Conservation (phyloP, 2,888 invertebrate genomes). For the Sphecodes monilicornis region DNA sequence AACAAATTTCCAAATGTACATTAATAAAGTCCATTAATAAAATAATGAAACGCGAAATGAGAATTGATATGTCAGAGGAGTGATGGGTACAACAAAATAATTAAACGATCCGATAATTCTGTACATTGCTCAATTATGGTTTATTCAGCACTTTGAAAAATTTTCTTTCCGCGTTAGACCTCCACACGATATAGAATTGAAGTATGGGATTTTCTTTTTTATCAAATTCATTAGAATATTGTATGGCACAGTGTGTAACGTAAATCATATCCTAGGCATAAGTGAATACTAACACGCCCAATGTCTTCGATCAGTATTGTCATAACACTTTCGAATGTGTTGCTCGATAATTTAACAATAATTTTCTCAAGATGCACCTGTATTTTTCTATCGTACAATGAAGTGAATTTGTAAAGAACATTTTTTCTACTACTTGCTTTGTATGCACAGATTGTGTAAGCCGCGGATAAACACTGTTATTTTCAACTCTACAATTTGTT, state of each 20-base stretch:
- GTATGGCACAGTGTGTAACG: constrained; percentile 25
- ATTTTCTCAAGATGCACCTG: background rate
- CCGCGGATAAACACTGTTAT: background rate
- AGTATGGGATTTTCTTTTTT: constrained; percentile 8
- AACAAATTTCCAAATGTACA: constrained; percentile 49
- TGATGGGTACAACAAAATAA: background rate
- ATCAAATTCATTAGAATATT: constrained; percentile 5
- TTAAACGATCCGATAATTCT: background rate
- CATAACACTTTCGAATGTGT: constrained; percentile 21
- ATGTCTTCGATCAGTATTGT: constrained; percentile 34
- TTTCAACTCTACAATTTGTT: constrained; percentile 11
- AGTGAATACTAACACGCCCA: constrained; percentile 4
- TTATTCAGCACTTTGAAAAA: constrained; percentile 16
- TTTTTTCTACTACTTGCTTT: background rate
- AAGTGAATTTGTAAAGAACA: constrained; percentile 11
- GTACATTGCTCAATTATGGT: constrained; percentile 27
- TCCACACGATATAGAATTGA: constrained; percentile 24
- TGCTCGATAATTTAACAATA: constrained; percentile 20
- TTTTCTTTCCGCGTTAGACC: constrained; percentile 5
- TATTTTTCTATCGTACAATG: constrained; percentile 15
- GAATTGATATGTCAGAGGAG: background rate
- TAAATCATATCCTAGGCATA: constrained; percentile 5
- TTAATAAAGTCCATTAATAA: constrained; percentile 54
- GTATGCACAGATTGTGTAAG: constrained; percentile 18
- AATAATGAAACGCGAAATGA: constrained; percentile 13